Evolutionary conservation across 2,888 invertebrate genomes (phyloP).

Genomic region (Conistra vaccinii): DNA sequence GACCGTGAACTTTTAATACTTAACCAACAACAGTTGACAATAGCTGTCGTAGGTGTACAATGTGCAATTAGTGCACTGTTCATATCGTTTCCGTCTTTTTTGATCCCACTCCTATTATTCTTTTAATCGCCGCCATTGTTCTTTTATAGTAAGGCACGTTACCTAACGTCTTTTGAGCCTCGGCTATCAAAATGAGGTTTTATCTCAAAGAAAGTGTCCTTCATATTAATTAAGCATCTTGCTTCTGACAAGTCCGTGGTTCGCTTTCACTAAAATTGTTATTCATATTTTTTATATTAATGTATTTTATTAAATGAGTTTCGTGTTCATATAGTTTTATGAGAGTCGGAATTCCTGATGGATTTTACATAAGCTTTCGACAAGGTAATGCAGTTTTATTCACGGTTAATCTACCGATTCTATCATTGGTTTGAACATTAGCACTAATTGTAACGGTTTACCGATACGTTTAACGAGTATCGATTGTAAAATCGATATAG

Average conservation of each 20-base stretch:
- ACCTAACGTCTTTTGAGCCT: constrained; percentile 48
- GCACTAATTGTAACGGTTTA: constrained; percentile 46
- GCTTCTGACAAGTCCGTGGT: constrained; percentile 47
- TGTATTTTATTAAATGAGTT: constrained; percentile 34
- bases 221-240: constrained; percentile 59
- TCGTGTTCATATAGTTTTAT: constrained; percentile 6
- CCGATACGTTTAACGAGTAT: constrained; percentile 44
- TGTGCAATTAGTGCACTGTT: constrained; percentile 53
- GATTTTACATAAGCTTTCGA: constrained; percentile 36
- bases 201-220: constrained; percentile 67
- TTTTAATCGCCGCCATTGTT: constrained; percentile 60
- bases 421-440: constrained; percentile 37
- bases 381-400: constrained; percentile 15
- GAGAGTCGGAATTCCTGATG: background rate
- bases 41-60: constrained; percentile 56
- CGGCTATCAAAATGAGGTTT: constrained; percentile 50
- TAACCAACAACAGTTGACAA: constrained; percentile 42
- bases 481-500: constrained; percentile 38
- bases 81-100: constrained; percentile 55
- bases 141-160: constrained; percentile 47
- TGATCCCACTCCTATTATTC: constrained; percentile 48
- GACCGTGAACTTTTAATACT: constrained; percentile 48
- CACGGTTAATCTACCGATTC: constrained; percentile 1
- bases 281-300: constrained; percentile 45
- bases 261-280: constrained; percentile 51